Conservation (phyloP, 2,113 vertebrate species). For the Carettochelys insculpta region DNA sequence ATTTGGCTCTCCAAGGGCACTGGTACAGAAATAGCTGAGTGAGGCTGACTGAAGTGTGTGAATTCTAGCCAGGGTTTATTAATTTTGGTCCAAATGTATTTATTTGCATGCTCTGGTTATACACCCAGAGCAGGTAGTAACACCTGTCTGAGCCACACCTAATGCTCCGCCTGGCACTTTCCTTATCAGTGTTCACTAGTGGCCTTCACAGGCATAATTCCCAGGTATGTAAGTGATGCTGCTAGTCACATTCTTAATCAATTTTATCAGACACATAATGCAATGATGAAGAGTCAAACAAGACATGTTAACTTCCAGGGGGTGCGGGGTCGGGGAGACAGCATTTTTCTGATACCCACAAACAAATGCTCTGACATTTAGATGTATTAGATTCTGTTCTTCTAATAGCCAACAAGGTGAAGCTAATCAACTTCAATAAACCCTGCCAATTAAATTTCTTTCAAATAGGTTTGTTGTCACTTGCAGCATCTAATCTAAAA, state of each 20-base stretch:
- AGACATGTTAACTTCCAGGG: conserved; percentile 30
- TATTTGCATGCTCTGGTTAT: background rate
- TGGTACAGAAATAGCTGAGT: background rate
- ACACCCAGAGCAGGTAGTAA: background rate
- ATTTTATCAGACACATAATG: conserved; percentile 44
- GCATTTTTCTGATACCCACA: conserved; percentile 23
- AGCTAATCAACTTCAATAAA: conserved; percentile 81
- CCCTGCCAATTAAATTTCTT: conserved; percentile 77
- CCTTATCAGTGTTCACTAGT: background rate
- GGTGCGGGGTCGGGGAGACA: too few relatives aligned
- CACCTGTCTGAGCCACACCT: background rate
- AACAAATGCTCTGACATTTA: conserved; percentile 58
- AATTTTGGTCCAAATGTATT: background rate
- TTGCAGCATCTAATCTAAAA: conserved; percentile 75
- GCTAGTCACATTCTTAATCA: background rate
- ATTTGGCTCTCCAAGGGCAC: background rate
- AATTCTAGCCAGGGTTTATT: background rate
- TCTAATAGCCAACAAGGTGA: conserved; percentile 76
- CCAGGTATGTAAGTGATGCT: conserved; percentile 17
- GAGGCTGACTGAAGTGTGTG: background rate
- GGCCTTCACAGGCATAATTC: background rate
- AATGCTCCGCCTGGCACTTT: background rate
- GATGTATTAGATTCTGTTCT: conserved; percentile 70
- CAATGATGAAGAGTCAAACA: conserved; percentile 50
- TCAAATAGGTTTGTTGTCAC: conserved; percentile 73